Evolutionary conservation across 23 tunicate species (phyloP), one percentile per base, ranked within the genome.

Genomic region (Botrylloides violaceus): DNA sequence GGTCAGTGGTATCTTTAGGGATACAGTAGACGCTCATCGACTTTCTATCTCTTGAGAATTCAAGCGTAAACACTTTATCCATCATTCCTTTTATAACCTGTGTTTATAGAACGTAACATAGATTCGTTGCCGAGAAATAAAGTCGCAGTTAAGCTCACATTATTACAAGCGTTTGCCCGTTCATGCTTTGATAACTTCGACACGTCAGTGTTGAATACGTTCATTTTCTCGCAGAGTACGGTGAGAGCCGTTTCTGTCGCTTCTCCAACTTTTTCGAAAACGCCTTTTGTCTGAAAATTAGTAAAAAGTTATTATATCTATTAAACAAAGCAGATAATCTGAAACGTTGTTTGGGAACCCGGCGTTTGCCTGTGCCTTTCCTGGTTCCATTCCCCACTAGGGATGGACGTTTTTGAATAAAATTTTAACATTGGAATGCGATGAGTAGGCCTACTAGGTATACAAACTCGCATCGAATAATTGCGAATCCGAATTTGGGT

Each of bases 201-300:
- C 64, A 87, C 43, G 58, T 82, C 86, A 1, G 82, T 65, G 79
- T 83, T 60, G 64, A 64, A 87, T 39, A 95, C 99, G 61, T 95
- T 95, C 96, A 95, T 83, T 65, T 95, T 95, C 75, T 95, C 99
- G 49, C 84, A 79, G 4, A 95, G 77, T 28, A 95, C 99, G 23
- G 87, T 78, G 20, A 95, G 81, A n/a, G 99, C 99, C 19, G 99
- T 95, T 58, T 95, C 99, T 3, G 99, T 95, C 4, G 99, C 99
- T 75, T 95, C 99, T 2, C 99, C 99, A 4, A 95, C 99, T 71
- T 95, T 95, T 63, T 95, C 99, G 39, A 86, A 95, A 71, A 79
- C 75, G 22, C 89, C 96, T 58, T 95, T 95, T 2, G 78, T 43
- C 74, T 68, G 57, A n/a, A 66, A 34, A 29, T 6, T 7, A 43